Conservation (phyloP, 2,113 vertebrate genomes). For the Eubucco bourcierii region DNA sequence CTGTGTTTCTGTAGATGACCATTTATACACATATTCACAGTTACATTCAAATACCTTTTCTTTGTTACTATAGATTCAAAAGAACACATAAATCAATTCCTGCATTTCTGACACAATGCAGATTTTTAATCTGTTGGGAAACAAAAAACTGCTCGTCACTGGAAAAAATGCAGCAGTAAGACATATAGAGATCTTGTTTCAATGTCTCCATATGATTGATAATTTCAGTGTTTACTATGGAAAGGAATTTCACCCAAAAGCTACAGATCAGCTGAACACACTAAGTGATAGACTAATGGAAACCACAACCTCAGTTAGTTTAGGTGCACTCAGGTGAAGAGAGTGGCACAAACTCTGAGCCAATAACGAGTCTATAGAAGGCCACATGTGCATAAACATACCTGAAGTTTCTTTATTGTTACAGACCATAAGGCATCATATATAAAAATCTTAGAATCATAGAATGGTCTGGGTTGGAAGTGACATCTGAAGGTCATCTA, state of each 20-base stretch:
- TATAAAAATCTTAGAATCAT: too few species aligned
- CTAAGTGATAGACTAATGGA: neutral
- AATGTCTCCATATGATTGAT: neutral
- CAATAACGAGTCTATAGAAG: neutral
- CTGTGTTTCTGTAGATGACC: constrained; percentile 16
- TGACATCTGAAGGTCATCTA: too few species aligned
- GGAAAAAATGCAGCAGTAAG: neutral
- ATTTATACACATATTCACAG: constrained; percentile 16
- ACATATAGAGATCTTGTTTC: neutral
- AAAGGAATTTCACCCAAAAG: neutral
- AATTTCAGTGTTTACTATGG: neutral
- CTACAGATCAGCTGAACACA: neutral
- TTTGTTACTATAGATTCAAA: neutral
- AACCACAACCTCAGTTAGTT: neutral
- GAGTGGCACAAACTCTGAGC: neutral
- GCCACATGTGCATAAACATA: neutral
- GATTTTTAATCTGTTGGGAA: neutral
- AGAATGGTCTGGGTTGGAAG: too few species aligned
- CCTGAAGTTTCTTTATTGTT: neutral
- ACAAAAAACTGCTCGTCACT: neutral
- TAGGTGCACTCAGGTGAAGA: neutral
- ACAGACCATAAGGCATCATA: neutral
- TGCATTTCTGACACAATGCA: neutral
- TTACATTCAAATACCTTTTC: neutral
- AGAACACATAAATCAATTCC: neutral